These are phyloP conservation scores for Coenobita brevimanus DNA, from an alignment of 1,140 invertebrate genomes.

Conservation along the genomic window DNA sequence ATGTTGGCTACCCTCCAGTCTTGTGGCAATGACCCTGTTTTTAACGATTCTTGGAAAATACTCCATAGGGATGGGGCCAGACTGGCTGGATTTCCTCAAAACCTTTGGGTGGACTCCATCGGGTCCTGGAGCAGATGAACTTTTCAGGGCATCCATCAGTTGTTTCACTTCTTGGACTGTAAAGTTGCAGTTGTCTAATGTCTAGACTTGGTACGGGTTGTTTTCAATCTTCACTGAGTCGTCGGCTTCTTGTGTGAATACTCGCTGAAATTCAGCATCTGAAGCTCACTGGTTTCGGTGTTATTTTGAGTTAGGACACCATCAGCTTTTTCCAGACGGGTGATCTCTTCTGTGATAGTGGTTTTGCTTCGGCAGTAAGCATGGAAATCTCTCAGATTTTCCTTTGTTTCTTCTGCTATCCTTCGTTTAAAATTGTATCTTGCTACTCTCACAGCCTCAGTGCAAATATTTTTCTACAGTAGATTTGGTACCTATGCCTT, in stretches of 20 bases:
- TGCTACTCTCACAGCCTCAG: not conserved
- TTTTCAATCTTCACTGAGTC: no score
- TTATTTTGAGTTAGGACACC: not conserved
- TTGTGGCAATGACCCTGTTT: no score
- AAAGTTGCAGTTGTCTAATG: no score
- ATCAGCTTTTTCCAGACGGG: not conserved
- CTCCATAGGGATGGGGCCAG: no score
- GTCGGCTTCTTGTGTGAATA: conserved; percentile 6
- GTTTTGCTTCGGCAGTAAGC: not conserved
- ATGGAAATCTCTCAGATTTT: not conserved
- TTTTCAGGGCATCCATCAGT: no score
- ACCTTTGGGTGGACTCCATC: no score
- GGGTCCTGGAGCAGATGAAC: no score
- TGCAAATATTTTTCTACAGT: not conserved
- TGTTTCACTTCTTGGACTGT: no score
- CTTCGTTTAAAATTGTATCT: not conserved
- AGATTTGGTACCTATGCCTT: not conserved
- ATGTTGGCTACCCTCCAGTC: no score
- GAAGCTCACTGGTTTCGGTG: not conserved
- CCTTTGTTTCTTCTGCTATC: not conserved
- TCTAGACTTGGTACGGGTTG: no score
- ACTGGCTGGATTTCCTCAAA: no score
- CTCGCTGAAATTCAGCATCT: not conserved
- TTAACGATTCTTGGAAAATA: no score
- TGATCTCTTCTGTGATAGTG: not conserved